These are phyloP conservation scores for Rhopilema esculentum DNA, from an alignment of 30 jellyfish, hydroid and myxozoan species.

Conservation along the genomic window DNA sequence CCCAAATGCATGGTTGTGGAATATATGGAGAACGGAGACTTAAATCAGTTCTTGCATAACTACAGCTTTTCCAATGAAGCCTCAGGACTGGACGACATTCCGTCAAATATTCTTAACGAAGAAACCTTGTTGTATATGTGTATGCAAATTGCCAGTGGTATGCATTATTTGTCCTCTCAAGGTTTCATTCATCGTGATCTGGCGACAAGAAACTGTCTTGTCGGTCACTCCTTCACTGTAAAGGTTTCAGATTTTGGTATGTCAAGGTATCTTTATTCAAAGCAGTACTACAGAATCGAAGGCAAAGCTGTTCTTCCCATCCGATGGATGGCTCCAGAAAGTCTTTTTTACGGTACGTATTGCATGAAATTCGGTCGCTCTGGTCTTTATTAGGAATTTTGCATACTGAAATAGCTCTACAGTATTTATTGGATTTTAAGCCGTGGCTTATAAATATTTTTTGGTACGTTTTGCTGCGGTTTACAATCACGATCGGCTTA, in stretches of 20 bases:
- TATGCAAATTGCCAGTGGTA: conserved; percentile 86
- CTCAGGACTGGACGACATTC: conserved; percentile 11
- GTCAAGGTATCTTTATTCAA: conserved; percentile 82
- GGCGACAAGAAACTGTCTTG: conserved; percentile 94
- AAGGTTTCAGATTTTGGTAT: conserved; percentile 89
- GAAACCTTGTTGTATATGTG: conserved; percentile 82
- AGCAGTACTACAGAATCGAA: conserved; percentile 88
- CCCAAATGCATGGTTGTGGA: conserved; percentile 93
- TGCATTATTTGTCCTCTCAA: conserved; percentile 79
- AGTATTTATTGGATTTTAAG: too few relatives aligned
- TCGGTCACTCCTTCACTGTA: conserved; percentile 92
- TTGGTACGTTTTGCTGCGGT: too few relatives aligned
- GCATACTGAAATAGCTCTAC: too few relatives aligned
- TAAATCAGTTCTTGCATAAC: conserved; percentile 75
- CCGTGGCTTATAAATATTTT: too few relatives aligned
- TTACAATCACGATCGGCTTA: too few relatives aligned
- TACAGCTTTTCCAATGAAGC: conserved; percentile 16
- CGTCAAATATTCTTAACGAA: conserved; percentile 65
- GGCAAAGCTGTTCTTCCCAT: conserved; percentile 94
- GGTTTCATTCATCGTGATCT: conserved; percentile 95
- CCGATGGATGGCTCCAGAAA: conserved; percentile 98
- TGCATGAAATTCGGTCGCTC: not conserved
- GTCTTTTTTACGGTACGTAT: conserved; percentile 83
- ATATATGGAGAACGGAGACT: conserved; percentile 94
- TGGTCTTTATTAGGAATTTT: too few relatives aligned